Conservation (phyloP, 2,888 invertebrate genomes). For the Heliconius ismenius region DNA sequence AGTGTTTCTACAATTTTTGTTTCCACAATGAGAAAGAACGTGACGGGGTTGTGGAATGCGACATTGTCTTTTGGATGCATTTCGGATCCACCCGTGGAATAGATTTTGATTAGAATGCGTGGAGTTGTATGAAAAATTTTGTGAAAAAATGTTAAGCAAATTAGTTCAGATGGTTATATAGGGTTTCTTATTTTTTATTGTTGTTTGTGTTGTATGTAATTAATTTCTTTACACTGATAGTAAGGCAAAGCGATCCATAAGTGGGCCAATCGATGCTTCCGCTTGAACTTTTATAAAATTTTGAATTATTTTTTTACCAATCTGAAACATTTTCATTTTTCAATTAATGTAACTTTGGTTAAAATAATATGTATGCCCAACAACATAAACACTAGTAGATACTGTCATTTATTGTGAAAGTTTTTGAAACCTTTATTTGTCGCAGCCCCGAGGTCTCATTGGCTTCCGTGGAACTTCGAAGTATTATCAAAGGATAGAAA, state of each 20-base stretch:
- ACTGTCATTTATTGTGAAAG: slow-evolving; percentile 51
- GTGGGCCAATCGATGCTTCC: too few relatives aligned
- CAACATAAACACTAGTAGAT: not conserved
- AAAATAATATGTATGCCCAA: too few relatives aligned
- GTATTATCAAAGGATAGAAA: slow-evolving; percentile 72
- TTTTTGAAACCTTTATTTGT: slow-evolving; percentile 62
- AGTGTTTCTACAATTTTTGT: slow-evolving; percentile 56
- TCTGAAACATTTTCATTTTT: too few relatives aligned
- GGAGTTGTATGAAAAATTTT: not conserved
- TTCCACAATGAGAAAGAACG: slow-evolving; percentile 50
- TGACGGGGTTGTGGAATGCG: slow-evolving; percentile 38
- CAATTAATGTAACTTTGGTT: too few relatives aligned
- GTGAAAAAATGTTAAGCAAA: not conserved
- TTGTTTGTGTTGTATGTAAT: too few relatives aligned
- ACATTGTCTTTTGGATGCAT: slow-evolving; percentile 15
- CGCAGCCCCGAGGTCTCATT: slow-evolving; percentile 55
- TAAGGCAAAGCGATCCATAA: too few relatives aligned
- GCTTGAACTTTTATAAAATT: too few relatives aligned
- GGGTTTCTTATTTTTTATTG: not conserved
- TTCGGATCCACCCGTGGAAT: not conserved
- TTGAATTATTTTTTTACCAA: too few relatives aligned
- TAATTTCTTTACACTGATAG: too few relatives aligned
- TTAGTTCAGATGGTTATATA: not conserved
- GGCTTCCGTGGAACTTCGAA: slow-evolving; percentile 55
- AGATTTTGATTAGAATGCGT: slow-evolving; percentile 7